Evolutionary conservation across 1,140 invertebrate species (phyloP).

Genomic region (Bombus pyrosoma): DNA sequence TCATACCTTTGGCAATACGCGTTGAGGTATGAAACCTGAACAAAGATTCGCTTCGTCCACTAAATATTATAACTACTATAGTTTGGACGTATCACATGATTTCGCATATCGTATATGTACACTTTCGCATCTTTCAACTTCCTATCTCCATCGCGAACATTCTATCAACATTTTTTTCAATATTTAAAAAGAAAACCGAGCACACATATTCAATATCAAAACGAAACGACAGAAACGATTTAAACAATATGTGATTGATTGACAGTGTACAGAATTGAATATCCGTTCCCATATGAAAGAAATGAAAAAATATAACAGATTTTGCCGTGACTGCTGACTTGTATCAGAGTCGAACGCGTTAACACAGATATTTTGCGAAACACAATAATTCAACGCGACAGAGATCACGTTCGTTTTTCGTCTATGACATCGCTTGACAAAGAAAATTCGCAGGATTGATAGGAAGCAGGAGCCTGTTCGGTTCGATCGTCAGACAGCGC

Average conservation of each 20-base stretch:
- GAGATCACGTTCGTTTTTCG: background rate
- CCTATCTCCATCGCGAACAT: background rate
- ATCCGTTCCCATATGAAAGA: background rate
- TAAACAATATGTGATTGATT: background rate
- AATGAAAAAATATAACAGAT: background rate
- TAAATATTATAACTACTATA: no score
- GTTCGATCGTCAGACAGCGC: constrained; percentile 58
- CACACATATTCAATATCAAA: background rate
- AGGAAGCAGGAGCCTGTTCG: constrained; percentile 38
- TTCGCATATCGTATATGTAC: no score
- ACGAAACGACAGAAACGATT: background rate
- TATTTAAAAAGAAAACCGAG: background rate
- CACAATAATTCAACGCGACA: background rate
- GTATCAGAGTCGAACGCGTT: background rate
- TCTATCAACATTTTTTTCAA: background rate
- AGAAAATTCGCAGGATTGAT: constrained; percentile 30
- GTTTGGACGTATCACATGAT: no score
- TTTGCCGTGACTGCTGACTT: background rate
- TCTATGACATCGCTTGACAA: background rate
- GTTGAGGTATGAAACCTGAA: no score
- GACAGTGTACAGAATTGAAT: background rate
- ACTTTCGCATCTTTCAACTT: background rate
- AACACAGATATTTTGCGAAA: background rate
- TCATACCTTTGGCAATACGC: no score
- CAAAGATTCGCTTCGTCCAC: no score